phyloP scores from a whole-genome alignment of 2,797 vertebrate genomes.

The Hemitrygon akajei region DNA sequence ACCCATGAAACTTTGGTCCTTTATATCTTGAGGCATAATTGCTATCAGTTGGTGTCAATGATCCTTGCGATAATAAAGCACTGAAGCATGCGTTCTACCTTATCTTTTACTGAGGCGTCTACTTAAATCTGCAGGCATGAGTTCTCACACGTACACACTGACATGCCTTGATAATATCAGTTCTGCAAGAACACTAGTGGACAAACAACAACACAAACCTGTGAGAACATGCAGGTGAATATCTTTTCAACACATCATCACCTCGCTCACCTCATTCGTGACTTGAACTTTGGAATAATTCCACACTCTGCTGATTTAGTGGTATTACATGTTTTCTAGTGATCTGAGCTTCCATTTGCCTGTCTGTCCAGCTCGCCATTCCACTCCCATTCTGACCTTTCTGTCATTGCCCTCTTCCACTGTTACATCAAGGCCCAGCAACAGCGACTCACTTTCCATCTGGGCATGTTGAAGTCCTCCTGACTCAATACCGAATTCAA shows the following conservation, averaged over 20 bases:
- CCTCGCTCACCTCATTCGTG: not conserved
- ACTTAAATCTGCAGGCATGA: slow-evolving; percentile 2
- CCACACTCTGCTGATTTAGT: not conserved
- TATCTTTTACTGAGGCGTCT: not conserved
- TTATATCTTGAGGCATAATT: not conserved
- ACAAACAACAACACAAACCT: not conserved
- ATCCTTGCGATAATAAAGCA: slow-evolving; percentile 12
- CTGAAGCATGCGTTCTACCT: not conserved
- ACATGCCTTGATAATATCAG: not conserved
- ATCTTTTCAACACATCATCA: not conserved
- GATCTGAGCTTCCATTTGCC: no score
- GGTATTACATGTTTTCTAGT: no score
- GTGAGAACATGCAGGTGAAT: not conserved
- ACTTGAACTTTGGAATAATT: not conserved
- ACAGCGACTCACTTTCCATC: no score
- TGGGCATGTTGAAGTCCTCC: no score
- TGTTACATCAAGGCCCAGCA: no score
- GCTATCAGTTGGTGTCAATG: slow-evolving; percentile 4
- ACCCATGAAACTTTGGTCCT: not conserved
- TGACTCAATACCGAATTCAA: no score
- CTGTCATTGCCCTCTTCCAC: no score
- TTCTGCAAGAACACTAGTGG: not conserved
- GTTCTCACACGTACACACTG: slow-evolving; percentile 4
- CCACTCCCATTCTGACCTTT: no score
- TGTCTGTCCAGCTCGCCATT: no score